Conservation (phyloP, 1,140 invertebrate species). For the Cyclargus thomasi region DNA sequence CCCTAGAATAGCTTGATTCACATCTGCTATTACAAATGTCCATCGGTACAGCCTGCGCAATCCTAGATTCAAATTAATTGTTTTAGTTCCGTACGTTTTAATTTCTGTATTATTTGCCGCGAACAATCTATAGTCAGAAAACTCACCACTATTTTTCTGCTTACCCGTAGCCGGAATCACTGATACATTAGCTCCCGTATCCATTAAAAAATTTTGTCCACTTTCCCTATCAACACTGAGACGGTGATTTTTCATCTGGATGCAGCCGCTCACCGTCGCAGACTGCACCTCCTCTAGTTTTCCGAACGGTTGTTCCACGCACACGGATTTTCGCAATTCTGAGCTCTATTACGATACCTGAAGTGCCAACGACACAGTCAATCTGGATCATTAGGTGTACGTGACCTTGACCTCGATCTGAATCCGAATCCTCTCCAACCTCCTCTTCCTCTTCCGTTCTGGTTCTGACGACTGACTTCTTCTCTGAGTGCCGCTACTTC, state of each 20-base stretch:
- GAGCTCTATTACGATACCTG: background rate
- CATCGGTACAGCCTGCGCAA: conserved; percentile 20
- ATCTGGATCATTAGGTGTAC: background rate
- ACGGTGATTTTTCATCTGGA: background rate
- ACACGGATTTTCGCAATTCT: background rate
- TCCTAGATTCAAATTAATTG: conserved; percentile 19
- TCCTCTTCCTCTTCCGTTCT: too few species aligned
- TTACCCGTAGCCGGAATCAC: background rate
- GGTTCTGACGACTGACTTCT: too few species aligned
- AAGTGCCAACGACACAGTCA: background rate
- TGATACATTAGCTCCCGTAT: background rate
- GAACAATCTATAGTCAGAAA: conserved; percentile 20
- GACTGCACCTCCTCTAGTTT: background rate
- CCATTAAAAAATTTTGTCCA: background rate
- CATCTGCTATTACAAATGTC: conserved; percentile 23
- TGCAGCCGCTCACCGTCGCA: background rate
- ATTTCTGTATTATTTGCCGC: conserved; percentile 26
- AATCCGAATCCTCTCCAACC: too few species aligned
- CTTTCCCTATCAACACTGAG: background rate
- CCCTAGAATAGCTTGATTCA: conserved; percentile 23
- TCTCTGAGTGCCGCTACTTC: too few species aligned
- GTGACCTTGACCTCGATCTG: background rate
- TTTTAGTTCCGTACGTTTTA: conserved; percentile 23
- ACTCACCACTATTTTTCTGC: conserved; percentile 7
- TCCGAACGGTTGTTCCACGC: background rate